Evolutionary conservation across 2,888 invertebrate genomes (phyloP).

Genomic region (Boloria euphrosyne): DNA sequence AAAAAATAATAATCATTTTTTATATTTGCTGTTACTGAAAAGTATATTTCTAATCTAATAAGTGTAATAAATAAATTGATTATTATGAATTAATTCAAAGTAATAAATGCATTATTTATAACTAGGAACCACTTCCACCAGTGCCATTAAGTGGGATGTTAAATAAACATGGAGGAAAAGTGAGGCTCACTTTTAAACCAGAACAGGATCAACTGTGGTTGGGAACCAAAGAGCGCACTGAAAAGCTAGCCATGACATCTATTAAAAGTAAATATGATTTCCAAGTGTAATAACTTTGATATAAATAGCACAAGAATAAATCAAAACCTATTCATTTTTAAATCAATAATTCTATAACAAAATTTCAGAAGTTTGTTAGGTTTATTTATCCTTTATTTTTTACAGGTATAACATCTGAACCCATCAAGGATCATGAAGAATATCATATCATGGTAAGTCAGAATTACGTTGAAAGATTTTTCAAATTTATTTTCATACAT

Average conservation of each 20-base stretch:
- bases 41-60: background rate
- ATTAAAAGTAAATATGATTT: constrained; percentile 86
- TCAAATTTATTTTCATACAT: constrained; percentile 19
- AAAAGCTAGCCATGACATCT: constrained; percentile 94
- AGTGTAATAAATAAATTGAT: background rate
- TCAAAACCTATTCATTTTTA: background rate
- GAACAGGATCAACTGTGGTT: constrained; percentile 95
- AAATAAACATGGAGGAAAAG: constrained; percentile 94
- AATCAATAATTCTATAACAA: constrained; percentile 3
- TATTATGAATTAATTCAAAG: background rate
- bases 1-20: too few relatives aligned
- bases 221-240: constrained; percentile 95
- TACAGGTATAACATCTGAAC: constrained; percentile 85
- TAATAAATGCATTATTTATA: constrained; percentile 33
- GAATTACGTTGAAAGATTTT: background rate
- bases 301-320: constrained; percentile 5
- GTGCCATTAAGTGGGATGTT: constrained; percentile 94
- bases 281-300: background rate
- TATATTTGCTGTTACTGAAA: background rate
- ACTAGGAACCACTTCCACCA: constrained; percentile 90
- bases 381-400: constrained; percentile 17
- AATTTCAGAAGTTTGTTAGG: background rate
- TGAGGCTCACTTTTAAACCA: constrained; percentile 94
- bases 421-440: constrained; percentile 93
- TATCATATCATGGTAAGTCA: constrained; percentile 93